A percentile compares a stretch with the other conserved stretches of the same genome.
Evolutionary conservation across 2,888 invertebrate genomes (phyloP).

Genomic region (Syritta pipiens): DNA sequence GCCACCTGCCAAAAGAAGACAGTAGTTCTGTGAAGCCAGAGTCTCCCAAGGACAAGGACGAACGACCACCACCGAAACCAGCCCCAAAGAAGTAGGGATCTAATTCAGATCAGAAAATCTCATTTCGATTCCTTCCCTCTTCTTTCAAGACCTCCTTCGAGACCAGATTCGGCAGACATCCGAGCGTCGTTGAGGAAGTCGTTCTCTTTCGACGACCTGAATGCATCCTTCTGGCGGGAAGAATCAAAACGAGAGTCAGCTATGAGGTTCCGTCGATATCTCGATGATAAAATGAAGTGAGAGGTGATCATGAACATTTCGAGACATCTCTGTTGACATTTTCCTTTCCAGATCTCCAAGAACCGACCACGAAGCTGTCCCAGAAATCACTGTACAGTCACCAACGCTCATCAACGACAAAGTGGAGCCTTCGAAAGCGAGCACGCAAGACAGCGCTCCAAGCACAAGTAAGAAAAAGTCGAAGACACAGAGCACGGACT

Average conservation of each 20-base stretch:
- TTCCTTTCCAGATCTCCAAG: slow-evolving; percentile 34
- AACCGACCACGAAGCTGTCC: slow-evolving; percentile 57
- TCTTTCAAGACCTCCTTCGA: not conserved
- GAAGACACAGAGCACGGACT: slow-evolving; percentile 31
- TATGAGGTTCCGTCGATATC: slow-evolving; percentile 8
- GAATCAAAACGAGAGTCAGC: not conserved
- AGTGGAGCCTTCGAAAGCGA: slow-evolving; percentile 70
- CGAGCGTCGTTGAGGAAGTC: slow-evolving; percentile 73
- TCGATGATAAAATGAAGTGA: slow-evolving; percentile 37
- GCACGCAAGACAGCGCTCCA: slow-evolving; percentile 60
- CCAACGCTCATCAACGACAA: slow-evolving; percentile 44
- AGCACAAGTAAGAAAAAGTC: slow-evolving; percentile 68
- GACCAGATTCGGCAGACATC: no score
- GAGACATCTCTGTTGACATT: not conserved
- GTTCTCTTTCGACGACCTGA: slow-evolving; percentile 75
- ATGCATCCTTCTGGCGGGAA: slow-evolving; percentile 19
- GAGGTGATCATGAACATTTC: not conserved
- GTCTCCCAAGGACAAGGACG: not conserved
- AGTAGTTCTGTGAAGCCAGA: not conserved
- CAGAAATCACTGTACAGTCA: slow-evolving; percentile 74
- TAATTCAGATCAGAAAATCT: not conserved
- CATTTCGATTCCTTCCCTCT: not conserved
- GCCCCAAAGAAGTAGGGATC: slow-evolving; percentile 6
- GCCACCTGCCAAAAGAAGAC: slow-evolving; percentile 29
- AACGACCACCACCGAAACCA: not conserved